Base-by-base conservation (phyloP, 1,140 invertebrate species). In the Drosophila elegans region DNA sequence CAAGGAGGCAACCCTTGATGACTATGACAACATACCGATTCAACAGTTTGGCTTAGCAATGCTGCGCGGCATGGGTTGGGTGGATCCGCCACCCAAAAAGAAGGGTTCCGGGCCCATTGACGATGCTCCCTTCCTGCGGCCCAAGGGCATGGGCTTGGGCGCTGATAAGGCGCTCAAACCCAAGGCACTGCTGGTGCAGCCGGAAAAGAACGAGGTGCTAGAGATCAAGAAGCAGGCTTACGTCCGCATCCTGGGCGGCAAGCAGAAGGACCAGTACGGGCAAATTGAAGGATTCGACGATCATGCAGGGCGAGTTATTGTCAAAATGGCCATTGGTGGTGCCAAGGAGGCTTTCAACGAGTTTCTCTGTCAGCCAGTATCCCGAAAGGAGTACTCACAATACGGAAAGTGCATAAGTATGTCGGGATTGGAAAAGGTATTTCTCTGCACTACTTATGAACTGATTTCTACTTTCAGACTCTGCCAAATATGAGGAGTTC, bases 11-110 rank as follows among this genome's bases (percentile, higher is more conserved):
- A 95, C 95, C 4, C 88, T 97, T 36, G 96, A 97, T 73, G 97
- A 99, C 93, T 99, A 99, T 94, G 97, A 98, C 84, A 93, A 95
- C 77, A 95, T 98, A 52, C 98, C 98, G 2, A 95, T 99, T 48
- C 94, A 95, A 91, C 94, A 96, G 48, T 99, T 96, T 96, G 98
- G 98, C 6, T 74, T 97, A 80, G 98, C 98, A 4, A 96, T 99
- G 96, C 93, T 99, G 12, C 93, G 97, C 80, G 98, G 98, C 38
- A 99, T 99, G 98, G 98, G 98, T 1, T 99, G 97, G 97, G 95
- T 76, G 3, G 92, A 92, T 52, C 89, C 90, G 12, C 72, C 95
- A 93, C 78, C 82, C 0, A 34, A 95, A 95, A 94, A 96, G 94
- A 77, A 95, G 95, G 89, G 96, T 94, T 54, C 94, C 93, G 92